These are phyloP conservation scores for Odontomyia ornata DNA, from an alignment of 2,888 invertebrate species.

Conservation along the genomic window DNA sequence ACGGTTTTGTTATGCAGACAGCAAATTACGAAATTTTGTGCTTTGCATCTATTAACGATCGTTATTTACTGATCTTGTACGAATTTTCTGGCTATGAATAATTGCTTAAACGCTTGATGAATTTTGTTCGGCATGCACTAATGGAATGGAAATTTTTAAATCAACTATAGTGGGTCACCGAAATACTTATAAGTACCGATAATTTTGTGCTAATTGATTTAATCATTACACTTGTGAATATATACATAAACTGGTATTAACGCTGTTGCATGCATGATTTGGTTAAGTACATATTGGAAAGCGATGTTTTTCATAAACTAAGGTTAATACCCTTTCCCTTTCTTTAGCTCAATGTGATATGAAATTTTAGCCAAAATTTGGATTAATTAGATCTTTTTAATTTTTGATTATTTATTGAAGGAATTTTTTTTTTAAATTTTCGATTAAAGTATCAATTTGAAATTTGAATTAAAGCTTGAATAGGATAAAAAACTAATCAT, in stretches of 20 bases:
- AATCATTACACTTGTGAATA: neutral
- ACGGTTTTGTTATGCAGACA: too few species aligned
- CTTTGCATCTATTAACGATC: neutral
- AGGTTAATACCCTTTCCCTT: too few species aligned
- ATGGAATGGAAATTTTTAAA: neutral
- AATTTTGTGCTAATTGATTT: conserved; percentile 4
- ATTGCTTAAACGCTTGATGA: neutral
- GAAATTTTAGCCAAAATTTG: too few species aligned
- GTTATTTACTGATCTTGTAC: neutral
- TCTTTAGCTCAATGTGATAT: too few species aligned
- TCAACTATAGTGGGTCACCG: neutral
- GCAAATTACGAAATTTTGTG: neutral
- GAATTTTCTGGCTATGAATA: neutral
- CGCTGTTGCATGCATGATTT: neutral
- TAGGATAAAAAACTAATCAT: too few species aligned
- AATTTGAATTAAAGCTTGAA: too few species aligned
- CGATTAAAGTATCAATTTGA: too few species aligned
- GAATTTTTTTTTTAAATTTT: too few species aligned
- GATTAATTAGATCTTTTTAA: too few species aligned
- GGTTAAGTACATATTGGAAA: too few species aligned
- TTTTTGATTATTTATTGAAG: too few species aligned
- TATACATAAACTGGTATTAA: neutral
- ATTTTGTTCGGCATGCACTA: neutral
- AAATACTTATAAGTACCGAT: neutral
- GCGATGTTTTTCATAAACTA: too few species aligned